These are phyloP conservation scores for Spea bombifrons DNA, from an alignment of 2,113 vertebrate genomes.

Conservation along the genomic window DNA sequence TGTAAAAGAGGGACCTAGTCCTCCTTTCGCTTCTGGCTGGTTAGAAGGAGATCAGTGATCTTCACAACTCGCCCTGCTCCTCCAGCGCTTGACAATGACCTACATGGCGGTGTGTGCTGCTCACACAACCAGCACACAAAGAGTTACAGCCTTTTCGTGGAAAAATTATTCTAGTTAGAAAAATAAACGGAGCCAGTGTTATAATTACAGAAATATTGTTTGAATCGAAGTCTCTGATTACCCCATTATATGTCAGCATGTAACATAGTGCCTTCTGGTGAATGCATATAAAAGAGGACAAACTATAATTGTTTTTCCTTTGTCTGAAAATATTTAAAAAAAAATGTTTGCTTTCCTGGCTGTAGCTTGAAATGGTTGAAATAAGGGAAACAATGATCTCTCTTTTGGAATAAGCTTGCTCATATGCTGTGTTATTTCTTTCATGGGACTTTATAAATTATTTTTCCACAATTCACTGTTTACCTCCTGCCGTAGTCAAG, in stretches of 20 bases:
- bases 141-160: conserved; percentile 2
- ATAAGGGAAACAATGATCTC: conserved; percentile 5
- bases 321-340: not conserved
- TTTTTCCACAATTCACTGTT: conserved; percentile 24
- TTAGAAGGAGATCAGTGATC: no score
- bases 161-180: not conserved
- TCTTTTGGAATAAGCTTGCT: not conserved
- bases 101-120: not conserved
- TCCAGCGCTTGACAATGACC: no score
- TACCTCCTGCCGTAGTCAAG: not conserved
- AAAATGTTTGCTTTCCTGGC: conserved; percentile 1
- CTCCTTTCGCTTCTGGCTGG: no score
- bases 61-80: no score
- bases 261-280: not conserved
- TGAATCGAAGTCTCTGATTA: not conserved
- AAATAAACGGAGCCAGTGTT: conserved; percentile 6
- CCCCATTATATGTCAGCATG: not conserved
- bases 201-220: not conserved
- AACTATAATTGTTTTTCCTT: not conserved
- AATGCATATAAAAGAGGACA: not conserved
- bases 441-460: conserved; percentile 20
- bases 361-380: not conserved
- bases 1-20: no score
- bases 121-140: not conserved
- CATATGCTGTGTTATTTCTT: conserved; percentile 27